Evolutionary conservation across 2,113 vertebrate species (phyloP), one percentile per base, ranked within the genome.

Genomic region (Toxotes chatareus): DNA sequence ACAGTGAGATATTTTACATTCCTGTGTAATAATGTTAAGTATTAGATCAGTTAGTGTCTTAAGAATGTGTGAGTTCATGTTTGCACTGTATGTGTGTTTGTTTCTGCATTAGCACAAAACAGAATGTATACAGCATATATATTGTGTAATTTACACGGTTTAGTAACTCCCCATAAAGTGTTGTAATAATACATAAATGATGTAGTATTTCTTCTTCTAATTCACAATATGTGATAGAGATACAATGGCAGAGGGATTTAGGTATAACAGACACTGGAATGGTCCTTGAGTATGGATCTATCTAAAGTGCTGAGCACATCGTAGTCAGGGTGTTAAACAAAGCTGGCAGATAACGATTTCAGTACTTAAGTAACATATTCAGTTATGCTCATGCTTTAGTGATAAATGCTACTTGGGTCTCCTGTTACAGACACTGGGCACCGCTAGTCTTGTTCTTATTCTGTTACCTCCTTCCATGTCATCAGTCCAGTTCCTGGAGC

Each of bases 401-500:
- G 7, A 56, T 56, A 17, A 34, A 60, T 67, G 8, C 13, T 9
- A n/a, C n/a, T 34, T 61, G n/a, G 69, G 7, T 55, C 3, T 49
- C 2, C 11, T 4, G 1, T 16, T 27, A 44, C 12, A 55, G 4
- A 40, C 32, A 71, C 5, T 47, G 27, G 13, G 27, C 1, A 38
- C 44, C 32, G 3, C 31, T 10, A 44, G 3, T 64, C 16, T 23
- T 17, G 4, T 36, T 32, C 17, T 40, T 36, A 19, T 12, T 46
- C 17, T 40, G 2, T 84, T 91, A 99, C 98, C 98, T 95, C 97
- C 98, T 95, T 99, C 98, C 94, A 99, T 97, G 88, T 99, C 98
- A 75, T 99, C 98, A 31, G 96, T 96, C 98, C 98, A 99, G 96
- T 98, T 99, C 83, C 98, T 96, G 91, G 96, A 99, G 94, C 97